These are phyloP conservation scores for Apocrypta bakeri DNA, from an alignment of 1,140 invertebrate genomes.

Conservation along the genomic window DNA sequence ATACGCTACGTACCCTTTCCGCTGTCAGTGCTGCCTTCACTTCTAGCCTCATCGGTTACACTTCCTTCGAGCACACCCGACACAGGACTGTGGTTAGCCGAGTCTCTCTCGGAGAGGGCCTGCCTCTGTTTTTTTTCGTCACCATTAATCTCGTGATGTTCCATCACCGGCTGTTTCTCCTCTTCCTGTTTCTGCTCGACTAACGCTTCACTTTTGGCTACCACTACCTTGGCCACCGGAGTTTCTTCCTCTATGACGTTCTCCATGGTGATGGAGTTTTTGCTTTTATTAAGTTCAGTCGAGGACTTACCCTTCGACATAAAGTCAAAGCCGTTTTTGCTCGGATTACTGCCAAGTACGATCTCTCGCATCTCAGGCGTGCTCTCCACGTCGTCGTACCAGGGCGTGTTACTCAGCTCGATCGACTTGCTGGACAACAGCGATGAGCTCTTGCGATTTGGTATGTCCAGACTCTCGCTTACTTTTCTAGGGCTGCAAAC, in stretches of 20 bases:
- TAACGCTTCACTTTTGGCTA: slow-evolving; percentile 3
- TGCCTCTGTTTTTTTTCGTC: slow-evolving; percentile 45
- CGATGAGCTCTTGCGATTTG: slow-evolving; percentile 54
- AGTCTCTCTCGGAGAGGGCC: slow-evolving; percentile 70
- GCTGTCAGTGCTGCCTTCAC: slow-evolving; percentile 72
- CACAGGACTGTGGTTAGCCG: slow-evolving; percentile 76
- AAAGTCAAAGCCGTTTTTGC: slow-evolving; percentile 58
- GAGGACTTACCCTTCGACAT: slow-evolving; percentile 50
- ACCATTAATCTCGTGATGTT: slow-evolving; percentile 16
- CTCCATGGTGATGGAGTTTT: slow-evolving; percentile 20
- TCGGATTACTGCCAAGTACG: slow-evolving; percentile 61
- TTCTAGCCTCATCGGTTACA: slow-evolving; percentile 72
- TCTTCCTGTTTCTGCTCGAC: not conserved
- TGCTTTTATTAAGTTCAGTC: not conserved
- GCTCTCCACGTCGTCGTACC: slow-evolving; percentile 60
- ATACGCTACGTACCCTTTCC: slow-evolving; percentile 66
- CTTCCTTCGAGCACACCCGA: slow-evolving; percentile 72
- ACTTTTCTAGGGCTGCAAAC: slow-evolving; percentile 56
- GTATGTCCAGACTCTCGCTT: slow-evolving; percentile 65
- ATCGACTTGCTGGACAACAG: slow-evolving; percentile 55
- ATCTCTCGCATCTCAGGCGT: slow-evolving; percentile 52
- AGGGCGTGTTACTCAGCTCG: slow-evolving; percentile 50
- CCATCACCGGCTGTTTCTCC: slow-evolving; percentile 25
- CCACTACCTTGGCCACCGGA: not conserved
- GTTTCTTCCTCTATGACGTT: slow-evolving; percentile 32